phyloP scores from a whole-genome alignment of 1,140 invertebrate species.

The Drosophila ercepeae region DNA sequence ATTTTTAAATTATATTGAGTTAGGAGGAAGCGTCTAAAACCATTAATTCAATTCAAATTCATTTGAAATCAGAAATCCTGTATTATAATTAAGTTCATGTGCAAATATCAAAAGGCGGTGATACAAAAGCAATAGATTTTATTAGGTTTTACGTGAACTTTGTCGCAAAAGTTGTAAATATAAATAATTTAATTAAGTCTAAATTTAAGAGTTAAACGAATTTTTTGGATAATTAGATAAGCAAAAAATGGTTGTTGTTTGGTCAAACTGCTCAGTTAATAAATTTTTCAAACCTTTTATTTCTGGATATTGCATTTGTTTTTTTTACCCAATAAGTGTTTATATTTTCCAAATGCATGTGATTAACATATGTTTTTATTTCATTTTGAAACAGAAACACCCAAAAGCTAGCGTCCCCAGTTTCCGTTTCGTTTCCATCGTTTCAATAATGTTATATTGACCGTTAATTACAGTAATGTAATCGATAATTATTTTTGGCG shows the following conservation, averaged over 20 bases:
- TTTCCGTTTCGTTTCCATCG: neutral
- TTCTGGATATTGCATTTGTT: neutral
- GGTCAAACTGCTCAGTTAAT: conserved; percentile 36
- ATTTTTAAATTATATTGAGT: conserved; percentile 47
- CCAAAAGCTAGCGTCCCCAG: neutral
- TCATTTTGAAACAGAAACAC: neutral
- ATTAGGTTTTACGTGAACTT: conserved; percentile 32
- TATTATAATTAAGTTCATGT: conserved; percentile 47
- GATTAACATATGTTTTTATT: too few species aligned
- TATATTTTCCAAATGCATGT: neutral
- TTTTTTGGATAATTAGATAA: conserved; percentile 31
- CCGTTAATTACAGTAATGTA: too few species aligned
- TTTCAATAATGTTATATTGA: neutral
- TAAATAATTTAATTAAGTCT: conserved; percentile 35
- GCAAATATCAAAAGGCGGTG: conserved; percentile 45
- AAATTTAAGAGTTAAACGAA: conserved; percentile 26
- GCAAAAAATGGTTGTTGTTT: conserved; percentile 29
- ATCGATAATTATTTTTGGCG: too few species aligned
- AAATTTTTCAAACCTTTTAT: conserved; percentile 18
- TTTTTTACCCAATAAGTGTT: neutral
- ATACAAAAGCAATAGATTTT: conserved; percentile 46
- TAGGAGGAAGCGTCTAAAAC: conserved; percentile 10
- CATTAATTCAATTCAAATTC: conserved; percentile 34
- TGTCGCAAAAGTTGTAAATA: conserved; percentile 44
- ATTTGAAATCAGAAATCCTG: conserved; percentile 28